Percentiles rank a stretch among this genome's conserved stretches.
These are phyloP conservation scores for Cistogaster globosa DNA, from an alignment of 2,888 invertebrate species.

Conservation along the genomic window DNA sequence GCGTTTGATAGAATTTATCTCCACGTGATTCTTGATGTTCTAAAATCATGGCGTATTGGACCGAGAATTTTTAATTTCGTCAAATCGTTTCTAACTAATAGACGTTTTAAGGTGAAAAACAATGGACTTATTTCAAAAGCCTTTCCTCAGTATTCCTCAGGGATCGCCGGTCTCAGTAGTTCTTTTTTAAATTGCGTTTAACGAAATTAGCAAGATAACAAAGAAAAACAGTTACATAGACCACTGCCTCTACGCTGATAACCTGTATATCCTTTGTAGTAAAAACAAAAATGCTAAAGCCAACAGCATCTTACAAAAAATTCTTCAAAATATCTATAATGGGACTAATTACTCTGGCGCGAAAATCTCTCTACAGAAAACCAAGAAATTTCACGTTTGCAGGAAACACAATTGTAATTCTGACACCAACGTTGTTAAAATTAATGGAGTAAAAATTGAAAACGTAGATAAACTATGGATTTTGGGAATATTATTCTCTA, in stretches of 20 bases:
- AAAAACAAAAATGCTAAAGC: not conserved
- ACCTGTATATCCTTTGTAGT: constrained; percentile 57
- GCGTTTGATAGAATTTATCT: constrained; percentile 66
- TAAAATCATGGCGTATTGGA: constrained; percentile 27
- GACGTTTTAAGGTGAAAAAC: constrained; percentile 38
- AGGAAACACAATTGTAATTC: no score
- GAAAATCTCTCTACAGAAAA: no score
- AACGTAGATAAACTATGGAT: no score
- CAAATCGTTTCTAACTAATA: not conserved
- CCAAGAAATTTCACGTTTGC: no score
- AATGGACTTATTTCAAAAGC: constrained; percentile 24
- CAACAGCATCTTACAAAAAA: no score
- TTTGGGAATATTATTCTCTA: no score
- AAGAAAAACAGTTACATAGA: constrained; percentile 24
- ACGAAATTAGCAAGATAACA: constrained; percentile 47
- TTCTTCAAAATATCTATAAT: no score
- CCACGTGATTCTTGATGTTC: constrained; percentile 43
- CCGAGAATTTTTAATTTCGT: constrained; percentile 49
- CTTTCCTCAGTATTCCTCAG: constrained; percentile 51
- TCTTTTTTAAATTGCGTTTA: constrained; percentile 58
- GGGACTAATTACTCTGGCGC: no score
- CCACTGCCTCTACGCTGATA: constrained; percentile 64
- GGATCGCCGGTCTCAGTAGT: constrained; percentile 56
- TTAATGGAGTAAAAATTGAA: no score
- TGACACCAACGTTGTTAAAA: no score